phyloP scores from a whole-genome alignment of 2,888 invertebrate species.

The Lasioglossum marginatum region DNA sequence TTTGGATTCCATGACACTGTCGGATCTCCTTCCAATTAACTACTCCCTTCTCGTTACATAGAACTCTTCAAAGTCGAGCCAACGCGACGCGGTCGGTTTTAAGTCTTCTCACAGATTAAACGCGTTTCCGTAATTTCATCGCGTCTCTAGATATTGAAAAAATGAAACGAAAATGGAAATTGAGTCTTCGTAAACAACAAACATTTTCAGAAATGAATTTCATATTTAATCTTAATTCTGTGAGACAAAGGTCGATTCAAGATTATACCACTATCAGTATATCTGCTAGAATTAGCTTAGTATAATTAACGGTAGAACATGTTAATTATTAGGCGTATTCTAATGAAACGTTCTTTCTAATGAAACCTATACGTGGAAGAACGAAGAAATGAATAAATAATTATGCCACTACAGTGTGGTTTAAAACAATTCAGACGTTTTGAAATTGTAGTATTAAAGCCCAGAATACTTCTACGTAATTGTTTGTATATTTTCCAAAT shows the following conservation, averaged over 20 bases:
- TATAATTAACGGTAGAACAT: too few species aligned
- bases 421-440: neutral
- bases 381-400: too few species aligned
- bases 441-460: neutral
- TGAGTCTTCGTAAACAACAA: neutral
- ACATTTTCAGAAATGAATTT: too few species aligned
- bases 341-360: too few species aligned
- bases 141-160: neutral
- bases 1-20: constrained; percentile 12
- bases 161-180: neutral
- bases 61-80: constrained; percentile 25
- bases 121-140: neutral
- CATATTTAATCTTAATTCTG: too few species aligned
- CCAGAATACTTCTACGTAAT: neutral
- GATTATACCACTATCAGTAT: too few species aligned
- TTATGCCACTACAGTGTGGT: neutral
- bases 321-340: too few species aligned
- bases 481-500: neutral
- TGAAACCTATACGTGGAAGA: too few species aligned
- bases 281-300: too few species aligned
- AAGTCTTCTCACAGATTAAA: constrained; percentile 16
- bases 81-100: neutral
- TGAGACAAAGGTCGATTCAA: too few species aligned
- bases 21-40: constrained; percentile 50
- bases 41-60: constrained; percentile 20